phyloP scores from a whole-genome alignment of 2,888 invertebrate species.

The Eugnorisma glareosa region DNA sequence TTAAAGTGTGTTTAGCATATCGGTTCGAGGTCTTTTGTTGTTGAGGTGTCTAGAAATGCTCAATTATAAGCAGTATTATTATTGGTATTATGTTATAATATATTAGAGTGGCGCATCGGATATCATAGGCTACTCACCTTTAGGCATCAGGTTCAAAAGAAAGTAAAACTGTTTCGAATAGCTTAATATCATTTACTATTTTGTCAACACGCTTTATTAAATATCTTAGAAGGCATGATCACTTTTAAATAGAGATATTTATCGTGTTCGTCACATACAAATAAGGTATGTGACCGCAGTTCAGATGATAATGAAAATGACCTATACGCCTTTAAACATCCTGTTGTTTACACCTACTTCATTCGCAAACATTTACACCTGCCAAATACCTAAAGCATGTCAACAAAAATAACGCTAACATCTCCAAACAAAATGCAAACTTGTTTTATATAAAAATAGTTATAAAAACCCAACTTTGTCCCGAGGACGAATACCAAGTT shows the following conservation, averaged over 20 bases:
- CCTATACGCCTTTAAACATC: conserved; percentile 18
- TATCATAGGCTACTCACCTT: no score
- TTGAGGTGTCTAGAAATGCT: background rate
- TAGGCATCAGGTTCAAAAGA: background rate
- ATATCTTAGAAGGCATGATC: background rate
- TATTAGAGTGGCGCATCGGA: no score
- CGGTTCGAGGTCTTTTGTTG: conserved; percentile 4
- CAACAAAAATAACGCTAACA: conserved; percentile 50
- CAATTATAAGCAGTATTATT: no score
- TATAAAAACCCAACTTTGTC: conserved; percentile 74
- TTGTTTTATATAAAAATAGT: conserved; percentile 73
- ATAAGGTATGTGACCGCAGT: background rate
- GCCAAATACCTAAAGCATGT: conserved; percentile 33
- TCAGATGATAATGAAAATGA: conserved; percentile 20
- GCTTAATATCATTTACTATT: background rate
- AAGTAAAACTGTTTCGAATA: background rate
- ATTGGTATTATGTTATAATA: no score
- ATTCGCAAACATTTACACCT: conserved; percentile 30
- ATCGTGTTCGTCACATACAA: background rate
- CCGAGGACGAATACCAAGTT: conserved; percentile 70
- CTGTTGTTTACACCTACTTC: conserved; percentile 15
- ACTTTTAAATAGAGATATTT: no score
- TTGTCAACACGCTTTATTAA: background rate
- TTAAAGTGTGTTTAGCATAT: conserved; percentile 17
- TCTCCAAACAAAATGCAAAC: conserved; percentile 53